These are phyloP conservation scores for Zaprionus camerounensis DNA, from an alignment of 1,140 invertebrate species.

Conservation along the genomic window DNA sequence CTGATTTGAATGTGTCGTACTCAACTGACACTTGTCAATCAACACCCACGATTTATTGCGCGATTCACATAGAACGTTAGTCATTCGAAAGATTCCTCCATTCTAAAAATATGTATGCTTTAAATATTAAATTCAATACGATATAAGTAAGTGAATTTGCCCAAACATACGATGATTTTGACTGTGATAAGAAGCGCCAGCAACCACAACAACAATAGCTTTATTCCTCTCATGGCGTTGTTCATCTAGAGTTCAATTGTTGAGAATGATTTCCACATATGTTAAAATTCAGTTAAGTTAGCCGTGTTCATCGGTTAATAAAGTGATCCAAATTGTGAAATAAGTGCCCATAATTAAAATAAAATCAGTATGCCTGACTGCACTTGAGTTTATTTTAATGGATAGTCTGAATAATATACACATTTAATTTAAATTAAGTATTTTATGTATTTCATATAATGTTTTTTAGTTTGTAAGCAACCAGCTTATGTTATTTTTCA, in stretches of 20 bases:
- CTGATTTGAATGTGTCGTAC: constrained; percentile 33
- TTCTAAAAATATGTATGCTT: constrained; percentile 15
- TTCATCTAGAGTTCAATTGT: neutral
- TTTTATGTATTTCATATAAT: neutral
- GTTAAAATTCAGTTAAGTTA: neutral
- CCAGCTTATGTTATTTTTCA: neutral
- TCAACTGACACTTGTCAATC: constrained; percentile 33
- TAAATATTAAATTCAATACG: neutral
- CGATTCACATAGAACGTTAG: constrained; percentile 42
- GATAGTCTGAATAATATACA: neutral
- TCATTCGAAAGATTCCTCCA: constrained; percentile 30
- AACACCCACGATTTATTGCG: constrained; percentile 49
- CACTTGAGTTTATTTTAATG: neutral
- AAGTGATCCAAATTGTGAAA: neutral
- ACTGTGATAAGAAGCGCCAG: neutral
- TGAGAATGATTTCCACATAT: neutral
- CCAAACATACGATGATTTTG: neutral
- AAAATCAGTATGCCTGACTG: neutral
- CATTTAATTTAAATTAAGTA: neutral
- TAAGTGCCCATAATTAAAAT: neutral
- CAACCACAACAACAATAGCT: neutral
- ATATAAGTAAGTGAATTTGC: neutral
- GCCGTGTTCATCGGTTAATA: neutral
- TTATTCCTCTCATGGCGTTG: neutral
- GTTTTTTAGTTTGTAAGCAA: neutral